phyloP scores from a whole-genome alignment of 2,888 invertebrate species.

The Cataglyphis livida region DNA sequence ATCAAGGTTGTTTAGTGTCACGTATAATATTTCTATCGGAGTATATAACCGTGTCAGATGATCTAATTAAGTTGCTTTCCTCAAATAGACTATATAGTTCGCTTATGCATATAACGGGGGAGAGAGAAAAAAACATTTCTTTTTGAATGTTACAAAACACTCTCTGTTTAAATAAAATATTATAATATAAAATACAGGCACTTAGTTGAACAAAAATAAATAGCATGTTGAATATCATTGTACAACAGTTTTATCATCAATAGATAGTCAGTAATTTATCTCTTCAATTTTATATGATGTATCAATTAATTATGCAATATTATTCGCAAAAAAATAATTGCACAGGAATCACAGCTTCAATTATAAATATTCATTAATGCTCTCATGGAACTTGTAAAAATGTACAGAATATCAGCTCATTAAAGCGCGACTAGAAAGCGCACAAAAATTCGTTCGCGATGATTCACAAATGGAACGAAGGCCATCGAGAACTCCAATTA shows the following conservation, averaged over 20 bases:
- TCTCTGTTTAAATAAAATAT: not conserved
- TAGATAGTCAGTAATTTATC: not conserved
- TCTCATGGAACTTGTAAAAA: not conserved
- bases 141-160: slow-evolving; percentile 2
- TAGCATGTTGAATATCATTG: not conserved
- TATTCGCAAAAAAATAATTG: not conserved
- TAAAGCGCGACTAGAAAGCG: slow-evolving; percentile 44
- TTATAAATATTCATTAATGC: slow-evolving; percentile 9
- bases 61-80: slow-evolving; percentile 69
- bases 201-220: not conserved
- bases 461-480: slow-evolving; percentile 68
- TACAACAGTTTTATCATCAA: not conserved
- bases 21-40: slow-evolving; percentile 46
- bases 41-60: slow-evolving; percentile 64
- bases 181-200: not conserved
- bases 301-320: not conserved
- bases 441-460: slow-evolving; percentile 58
- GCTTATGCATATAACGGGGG: slow-evolving; percentile 26
- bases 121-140: slow-evolving; percentile 43
- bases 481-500: slow-evolving; percentile 64
- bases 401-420: not conserved
- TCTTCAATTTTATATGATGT: not conserved
- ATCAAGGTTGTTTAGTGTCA: slow-evolving; percentile 55
- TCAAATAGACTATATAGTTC: slow-evolving; percentile 69
- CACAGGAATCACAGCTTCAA: not conserved